Conservation (phyloP, 2,888 invertebrate genomes). For the Seladonia tumulorum region DNA sequence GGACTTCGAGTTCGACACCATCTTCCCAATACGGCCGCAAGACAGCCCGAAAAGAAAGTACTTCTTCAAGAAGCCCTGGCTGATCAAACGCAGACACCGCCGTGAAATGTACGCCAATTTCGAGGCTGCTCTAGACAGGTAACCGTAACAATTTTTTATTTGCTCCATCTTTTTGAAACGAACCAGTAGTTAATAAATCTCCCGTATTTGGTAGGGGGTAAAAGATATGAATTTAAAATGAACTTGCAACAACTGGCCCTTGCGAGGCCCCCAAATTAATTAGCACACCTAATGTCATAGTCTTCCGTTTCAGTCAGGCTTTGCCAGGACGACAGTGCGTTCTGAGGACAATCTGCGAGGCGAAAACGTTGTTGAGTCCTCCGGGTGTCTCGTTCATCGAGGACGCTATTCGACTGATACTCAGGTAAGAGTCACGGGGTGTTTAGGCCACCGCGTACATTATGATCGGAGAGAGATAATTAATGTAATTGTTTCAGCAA, state of each 20-base stretch:
- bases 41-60: constrained; percentile 65
- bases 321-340: constrained; percentile 88
- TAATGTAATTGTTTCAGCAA: constrained; percentile 69
- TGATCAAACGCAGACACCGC: constrained; percentile 84
- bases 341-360: constrained; percentile 89
- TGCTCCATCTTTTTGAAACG: neutral
- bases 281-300: neutral
- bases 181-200: too few species aligned
- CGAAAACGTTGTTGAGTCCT: constrained; percentile 86
- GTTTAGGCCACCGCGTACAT: neutral
- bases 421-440: constrained; percentile 84
- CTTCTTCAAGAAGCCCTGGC: constrained; percentile 50
- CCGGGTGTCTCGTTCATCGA: constrained; percentile 88
- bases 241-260: too few species aligned
- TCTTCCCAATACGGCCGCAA: constrained; percentile 83
- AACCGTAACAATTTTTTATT: neutral
- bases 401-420: constrained; percentile 88
- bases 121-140: constrained; percentile 85
- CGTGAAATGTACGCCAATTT: constrained; percentile 86
- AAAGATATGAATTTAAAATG: neutral
- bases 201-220: too few species aligned
- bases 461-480: neutral
- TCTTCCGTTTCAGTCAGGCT: constrained; percentile 85
- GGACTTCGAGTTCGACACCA: constrained; percentile 86
- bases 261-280: neutral